Evolutionary conservation across 2,888 invertebrate species (phyloP).

Genomic region (Brachyopa scutellaris): DNA sequence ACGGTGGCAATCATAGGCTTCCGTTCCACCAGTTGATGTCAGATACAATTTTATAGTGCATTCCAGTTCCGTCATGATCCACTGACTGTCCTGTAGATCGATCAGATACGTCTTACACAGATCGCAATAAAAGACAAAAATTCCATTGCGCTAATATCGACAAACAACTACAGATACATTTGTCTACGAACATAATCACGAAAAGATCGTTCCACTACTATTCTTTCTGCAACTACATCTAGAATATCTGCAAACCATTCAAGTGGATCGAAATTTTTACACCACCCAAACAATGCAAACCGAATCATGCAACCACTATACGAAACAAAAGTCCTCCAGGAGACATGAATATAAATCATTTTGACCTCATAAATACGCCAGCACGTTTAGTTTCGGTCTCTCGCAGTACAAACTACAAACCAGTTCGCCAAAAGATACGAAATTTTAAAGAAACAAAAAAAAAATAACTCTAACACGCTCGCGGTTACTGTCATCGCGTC

Average conservation of each 20-base stretch:
- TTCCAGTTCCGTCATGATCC: not conserved
- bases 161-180: too few species aligned
- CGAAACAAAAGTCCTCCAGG: conserved; percentile 51
- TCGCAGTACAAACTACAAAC: conserved; percentile 7
- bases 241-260: conserved; percentile 51
- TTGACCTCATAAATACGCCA: conserved; percentile 63
- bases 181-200: too few species aligned
- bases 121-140: too few species aligned
- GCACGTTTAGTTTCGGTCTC: conserved; percentile 44
- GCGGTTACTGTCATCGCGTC: conserved; percentile 37
- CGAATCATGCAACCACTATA: not conserved
- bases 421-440: conserved; percentile 19
- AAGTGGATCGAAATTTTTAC: conserved; percentile 49
- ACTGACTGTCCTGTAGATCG: not conserved
- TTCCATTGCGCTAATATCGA: too few species aligned
- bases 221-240: conserved; percentile 3
- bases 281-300: conserved; percentile 12
- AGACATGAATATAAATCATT: conserved; percentile 63
- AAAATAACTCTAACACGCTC: conserved; percentile 4
- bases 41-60: not conserved
- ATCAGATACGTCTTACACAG: too few species aligned
- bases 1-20: not conserved
- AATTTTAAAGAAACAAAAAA: not conserved
- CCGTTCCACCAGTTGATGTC: too few species aligned
- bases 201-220: conserved; percentile 32